A percentile compares a stretch with the other conserved stretches of the same genome.
phyloP scores from a whole-genome alignment of 2,888 invertebrate genomes.

The Cantharis flavilabris region DNA sequence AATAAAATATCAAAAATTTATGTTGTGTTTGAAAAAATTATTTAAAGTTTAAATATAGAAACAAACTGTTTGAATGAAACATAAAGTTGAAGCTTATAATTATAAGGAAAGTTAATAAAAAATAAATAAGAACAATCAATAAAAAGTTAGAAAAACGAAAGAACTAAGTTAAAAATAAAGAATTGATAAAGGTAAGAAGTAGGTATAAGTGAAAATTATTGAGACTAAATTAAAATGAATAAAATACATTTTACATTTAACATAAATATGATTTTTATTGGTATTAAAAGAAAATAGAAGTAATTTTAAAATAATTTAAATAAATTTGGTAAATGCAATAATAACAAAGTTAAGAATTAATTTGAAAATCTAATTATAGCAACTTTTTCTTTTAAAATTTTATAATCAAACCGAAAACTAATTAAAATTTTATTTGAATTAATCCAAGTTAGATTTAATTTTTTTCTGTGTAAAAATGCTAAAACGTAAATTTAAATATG shows the following conservation, averaged over 20 bases:
- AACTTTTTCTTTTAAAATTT: neutral
- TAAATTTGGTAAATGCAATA: neutral
- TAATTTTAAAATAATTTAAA: neutral
- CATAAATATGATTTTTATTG: neutral
- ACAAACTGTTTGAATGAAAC: too few species aligned
- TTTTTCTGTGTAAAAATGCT: neutral
- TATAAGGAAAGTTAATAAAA: too few species aligned
- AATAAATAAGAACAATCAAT: too few species aligned
- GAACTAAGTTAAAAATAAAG: neutral
- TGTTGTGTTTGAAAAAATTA: too few species aligned
- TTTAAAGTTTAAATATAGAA: too few species aligned
- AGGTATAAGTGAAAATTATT: too few species aligned
- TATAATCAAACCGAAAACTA: neutral
- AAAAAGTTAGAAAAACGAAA: too few species aligned
- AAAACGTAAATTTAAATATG: neutral
- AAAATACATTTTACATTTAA: too few species aligned
- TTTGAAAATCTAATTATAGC: neutral
- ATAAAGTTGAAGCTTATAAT: too few species aligned
- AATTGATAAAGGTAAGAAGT: neutral
- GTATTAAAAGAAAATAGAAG: neutral
- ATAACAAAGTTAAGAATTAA: neutral
- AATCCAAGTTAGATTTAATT: neutral
- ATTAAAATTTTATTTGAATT: neutral
- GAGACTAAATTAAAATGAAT: too few species aligned
- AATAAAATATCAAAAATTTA: too few species aligned